Evolutionary conservation across 2,888 invertebrate genomes (phyloP).

Genomic region (Blera fallax): DNA sequence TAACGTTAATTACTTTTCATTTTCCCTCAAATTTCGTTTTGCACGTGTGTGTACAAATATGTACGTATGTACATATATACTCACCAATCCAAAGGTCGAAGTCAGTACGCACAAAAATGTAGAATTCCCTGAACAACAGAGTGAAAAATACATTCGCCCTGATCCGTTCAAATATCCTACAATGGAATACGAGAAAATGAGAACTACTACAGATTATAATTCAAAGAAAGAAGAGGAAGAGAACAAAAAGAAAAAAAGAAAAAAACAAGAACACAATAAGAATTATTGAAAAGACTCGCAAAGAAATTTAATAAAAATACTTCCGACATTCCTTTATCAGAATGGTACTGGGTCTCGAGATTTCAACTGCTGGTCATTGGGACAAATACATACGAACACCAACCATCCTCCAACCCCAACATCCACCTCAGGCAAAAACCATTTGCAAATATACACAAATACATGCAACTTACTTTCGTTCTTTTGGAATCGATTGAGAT

Average conservation of each 20-base stretch:
- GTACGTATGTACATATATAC: background rate
- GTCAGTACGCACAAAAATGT: background rate
- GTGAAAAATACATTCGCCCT: slow-evolving; percentile 7
- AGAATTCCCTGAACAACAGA: background rate
- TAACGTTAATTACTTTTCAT: background rate
- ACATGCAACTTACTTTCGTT: slow-evolving; percentile 57
- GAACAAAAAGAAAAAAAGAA: slow-evolving; percentile 5
- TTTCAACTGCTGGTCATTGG: slow-evolving; percentile 57
- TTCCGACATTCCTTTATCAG: slow-evolving; percentile 57
- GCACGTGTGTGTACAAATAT: background rate
- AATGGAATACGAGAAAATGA: slow-evolving; percentile 4
- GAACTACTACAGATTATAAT: slow-evolving; percentile 46
- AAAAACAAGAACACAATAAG: slow-evolving; percentile 36
- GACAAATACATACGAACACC: slow-evolving; percentile 6
- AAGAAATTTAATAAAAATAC: slow-evolving; percentile 70
- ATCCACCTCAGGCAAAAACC: slow-evolving; percentile 38
- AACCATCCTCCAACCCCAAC: background rate
- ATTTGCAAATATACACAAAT: slow-evolving; percentile 40
- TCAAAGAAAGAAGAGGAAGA: slow-evolving; percentile 12
- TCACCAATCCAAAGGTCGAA: background rate
- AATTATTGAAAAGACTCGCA: slow-evolving; percentile 60
- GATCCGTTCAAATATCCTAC: background rate
- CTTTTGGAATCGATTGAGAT: slow-evolving; percentile 58
- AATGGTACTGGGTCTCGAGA: slow-evolving; percentile 38
- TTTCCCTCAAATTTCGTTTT: background rate